Base-by-base conservation (phyloP, 2,888 invertebrate genomes). In the Taenaris catops region DNA sequence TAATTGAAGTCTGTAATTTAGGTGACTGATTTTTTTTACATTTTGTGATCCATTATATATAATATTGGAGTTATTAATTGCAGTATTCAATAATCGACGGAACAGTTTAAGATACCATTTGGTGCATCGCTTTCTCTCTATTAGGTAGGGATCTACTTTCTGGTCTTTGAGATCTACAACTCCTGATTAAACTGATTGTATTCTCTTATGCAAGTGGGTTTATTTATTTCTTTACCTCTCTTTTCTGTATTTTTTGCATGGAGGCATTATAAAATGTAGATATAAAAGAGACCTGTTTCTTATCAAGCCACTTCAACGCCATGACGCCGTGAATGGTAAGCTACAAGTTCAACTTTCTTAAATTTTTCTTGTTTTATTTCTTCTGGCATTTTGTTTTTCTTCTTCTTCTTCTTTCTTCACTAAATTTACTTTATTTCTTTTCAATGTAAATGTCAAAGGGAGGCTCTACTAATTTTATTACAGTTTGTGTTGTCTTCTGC, bases 121-220 rank as follows among this genome's bases (percentile, higher is more conserved):
- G n/a, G 9, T 0, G 8, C 17, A 0, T 1, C 17, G 26, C 4
- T 17, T 17, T 9, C 25, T n/a, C 7, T 25, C 25, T 1, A 16
- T 3, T n/a, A 16, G 10, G 10, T 25, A 25, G 4, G 25, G 14
- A 7, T 25, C 14, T 8, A 25, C 14, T 14, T 9, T 26, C 16
- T 26, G 26, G 17, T 26, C 26, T n/a, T 17, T 26, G 8, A 18
- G 17, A 26, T 26, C 26, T 4, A 26, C 26, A n/a, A 8, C 26
- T 8, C 26, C 17, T 17, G 17, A n/a, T n/a, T 10, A 16, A 3
- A 8, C 6, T n/a, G 17, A n/a, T 26, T 26, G 18, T 26, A 26
- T 4, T 26, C 26, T n/a, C 16, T 8, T 6, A 26, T 9, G 9
- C n/a, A 8, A 4, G 16, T 14, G n/a, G 26, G 26, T 8, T 17